A percentile compares a stretch with the other conserved stretches of the same genome.
Evolutionary conservation across 2,888 invertebrate species (phyloP).

Genomic region (Ectemnius lituratus): DNA sequence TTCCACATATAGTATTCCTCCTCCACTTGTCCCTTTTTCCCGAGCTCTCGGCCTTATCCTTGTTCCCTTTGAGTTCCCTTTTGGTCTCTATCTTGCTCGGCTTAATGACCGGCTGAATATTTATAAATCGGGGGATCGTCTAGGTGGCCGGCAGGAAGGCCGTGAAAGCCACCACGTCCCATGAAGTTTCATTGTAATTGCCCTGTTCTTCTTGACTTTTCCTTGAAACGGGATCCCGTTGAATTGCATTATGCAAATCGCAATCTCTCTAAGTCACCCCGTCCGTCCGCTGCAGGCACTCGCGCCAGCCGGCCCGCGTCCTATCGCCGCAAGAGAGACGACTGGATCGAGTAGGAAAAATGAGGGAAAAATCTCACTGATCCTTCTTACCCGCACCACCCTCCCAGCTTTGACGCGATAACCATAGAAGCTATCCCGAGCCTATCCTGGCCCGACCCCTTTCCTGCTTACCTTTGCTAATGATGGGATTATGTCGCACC

Average conservation of each 20-base stretch:
- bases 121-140: slow-evolving; percentile 72
- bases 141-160: slow-evolving; percentile 66
- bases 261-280: slow-evolving; percentile 73
- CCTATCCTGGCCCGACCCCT: slow-evolving; percentile 12
- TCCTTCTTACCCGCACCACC: slow-evolving; percentile 25
- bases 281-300: slow-evolving; percentile 52
- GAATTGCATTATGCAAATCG: slow-evolving; percentile 77
- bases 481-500: slow-evolving; percentile 26
- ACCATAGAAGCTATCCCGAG: slow-evolving; percentile 27
- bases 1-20: too few relatives aligned
- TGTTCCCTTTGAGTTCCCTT: slow-evolving; percentile 2
- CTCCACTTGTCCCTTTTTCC: background rate
- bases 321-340: slow-evolving; percentile 23
- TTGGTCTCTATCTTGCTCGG: slow-evolving; percentile 29
- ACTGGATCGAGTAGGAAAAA: slow-evolving; percentile 28
- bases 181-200: slow-evolving; percentile 77
- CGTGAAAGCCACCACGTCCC: slow-evolving; percentile 71
- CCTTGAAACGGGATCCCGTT: slow-evolving; percentile 72
- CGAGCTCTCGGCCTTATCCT: slow-evolving; percentile 5
- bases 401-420: slow-evolving; percentile 40
- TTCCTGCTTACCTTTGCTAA: slow-evolving; percentile 48
- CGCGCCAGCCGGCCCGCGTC: slow-evolving; percentile 11
- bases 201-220: slow-evolving; percentile 76
- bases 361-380: slow-evolving; percentile 50
- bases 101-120: slow-evolving; percentile 75